Conservation (phyloP, 2,113 vertebrate species). For the Cranoglanis bouderius region DNA sequence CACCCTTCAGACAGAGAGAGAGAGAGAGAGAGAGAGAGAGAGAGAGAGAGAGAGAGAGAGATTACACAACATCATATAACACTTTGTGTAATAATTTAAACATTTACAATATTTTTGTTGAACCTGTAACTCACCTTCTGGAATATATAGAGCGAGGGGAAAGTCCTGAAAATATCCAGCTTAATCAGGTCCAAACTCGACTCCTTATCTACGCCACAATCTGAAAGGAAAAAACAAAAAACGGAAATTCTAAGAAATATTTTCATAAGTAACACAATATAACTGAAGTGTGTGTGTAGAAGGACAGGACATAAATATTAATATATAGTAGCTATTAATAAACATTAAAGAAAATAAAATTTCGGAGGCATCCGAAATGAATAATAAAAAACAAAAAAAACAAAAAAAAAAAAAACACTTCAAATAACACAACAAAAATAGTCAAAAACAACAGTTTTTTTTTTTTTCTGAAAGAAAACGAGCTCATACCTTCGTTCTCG, state of each 20-base stretch:
- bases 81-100: not conserved
- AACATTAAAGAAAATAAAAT: too few relatives aligned
- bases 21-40: not conserved
- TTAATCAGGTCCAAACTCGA: constrained; percentile 95
- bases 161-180: constrained; percentile 95
- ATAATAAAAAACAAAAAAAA: too few relatives aligned
- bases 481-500: constrained; percentile 76
- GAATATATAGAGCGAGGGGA: constrained; percentile 94
- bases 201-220: constrained; percentile 86
- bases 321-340: too few relatives aligned
- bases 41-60: not conserved
- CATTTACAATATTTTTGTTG: not conserved
- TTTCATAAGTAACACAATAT: too few relatives aligned
- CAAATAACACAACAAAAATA: too few relatives aligned
- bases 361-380: too few relatives aligned
- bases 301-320: too few relatives aligned
- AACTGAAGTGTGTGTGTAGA: not conserved
- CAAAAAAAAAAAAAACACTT: too few relatives aligned
- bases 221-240: constrained; percentile 59
- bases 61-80: not conserved
- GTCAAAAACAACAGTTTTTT: too few relatives aligned
- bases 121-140: constrained; percentile 80
- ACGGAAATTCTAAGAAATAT: not conserved
- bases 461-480: not conserved
- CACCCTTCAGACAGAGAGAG: constrained; percentile 74